These are phyloP conservation scores for Somateria mollissima DNA, from an alignment of 2,797 vertebrate genomes.

Conservation along the genomic window DNA sequence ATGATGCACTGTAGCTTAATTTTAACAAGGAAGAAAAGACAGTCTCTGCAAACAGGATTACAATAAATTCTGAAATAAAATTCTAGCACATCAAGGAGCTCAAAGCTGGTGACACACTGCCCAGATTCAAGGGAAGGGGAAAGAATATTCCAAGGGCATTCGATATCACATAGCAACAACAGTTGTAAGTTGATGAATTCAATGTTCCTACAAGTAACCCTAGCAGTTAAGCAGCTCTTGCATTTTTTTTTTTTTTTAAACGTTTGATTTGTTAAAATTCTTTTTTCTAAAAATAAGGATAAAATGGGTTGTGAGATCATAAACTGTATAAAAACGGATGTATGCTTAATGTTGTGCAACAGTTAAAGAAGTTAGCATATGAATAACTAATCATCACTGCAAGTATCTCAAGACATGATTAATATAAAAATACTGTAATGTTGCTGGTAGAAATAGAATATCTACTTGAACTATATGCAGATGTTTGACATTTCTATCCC, in stretches of 20 bases:
- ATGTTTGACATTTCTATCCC: background rate
- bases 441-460: background rate
- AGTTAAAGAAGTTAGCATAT: slow-evolving; percentile 29
- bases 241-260: background rate
- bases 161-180: background rate
- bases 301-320: background rate
- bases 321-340: background rate
- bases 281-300: slow-evolving; percentile 22
- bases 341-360: slow-evolving; percentile 8
- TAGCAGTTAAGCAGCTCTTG: background rate
- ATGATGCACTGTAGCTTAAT: background rate
- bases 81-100: background rate
- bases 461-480: background rate
- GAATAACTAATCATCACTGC: background rate
- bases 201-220: background rate
- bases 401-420: background rate
- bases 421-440: background rate
- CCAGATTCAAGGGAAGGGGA: background rate
- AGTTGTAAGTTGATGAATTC: background rate
- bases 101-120: background rate
- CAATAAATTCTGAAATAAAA: background rate
- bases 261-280: slow-evolving; percentile 11
- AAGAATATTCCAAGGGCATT: background rate
- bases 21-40: background rate
- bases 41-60: background rate